Conservation (phyloP, 1,140 invertebrate species). For the Panagrolaimus sp. region DNA sequence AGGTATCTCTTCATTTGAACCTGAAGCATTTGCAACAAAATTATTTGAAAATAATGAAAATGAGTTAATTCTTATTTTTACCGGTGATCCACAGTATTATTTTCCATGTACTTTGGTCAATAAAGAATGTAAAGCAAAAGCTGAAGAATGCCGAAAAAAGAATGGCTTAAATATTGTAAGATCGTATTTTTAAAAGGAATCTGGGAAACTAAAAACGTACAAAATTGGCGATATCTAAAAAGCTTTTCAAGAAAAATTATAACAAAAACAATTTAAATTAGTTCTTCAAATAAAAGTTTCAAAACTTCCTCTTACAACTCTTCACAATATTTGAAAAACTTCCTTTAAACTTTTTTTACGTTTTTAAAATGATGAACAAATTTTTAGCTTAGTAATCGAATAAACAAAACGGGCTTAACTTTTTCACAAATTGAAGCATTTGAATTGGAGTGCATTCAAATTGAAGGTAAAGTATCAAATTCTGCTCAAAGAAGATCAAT, state of each 20-base stretch:
- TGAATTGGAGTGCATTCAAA: conserved; percentile 33
- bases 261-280: no score
- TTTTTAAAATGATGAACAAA: no score
- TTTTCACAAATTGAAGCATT: conserved; percentile 17
- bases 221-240: no score
- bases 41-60: conserved; percentile 25
- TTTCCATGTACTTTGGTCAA: conserved; percentile 51
- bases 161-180: conserved; percentile 40
- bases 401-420: conserved; percentile 18
- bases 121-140: conserved; percentile 40
- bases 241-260: no score
- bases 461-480: conserved; percentile 50
- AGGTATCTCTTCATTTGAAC: conserved; percentile 1
- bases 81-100: conserved; percentile 54
- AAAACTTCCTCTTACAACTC: no score
- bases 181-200: not conserved
- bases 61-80: conserved; percentile 43
- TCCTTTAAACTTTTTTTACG: no score
- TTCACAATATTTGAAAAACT: no score
- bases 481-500: conserved; percentile 49
- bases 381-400: not conserved
- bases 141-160: conserved; percentile 31
- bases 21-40: not conserved
- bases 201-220: no score
- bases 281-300: no score